Evolutionary conservation across 2,888 invertebrate species (phyloP), one percentile per base, ranked within the genome.

Genomic region (Drosophila atripex): DNA sequence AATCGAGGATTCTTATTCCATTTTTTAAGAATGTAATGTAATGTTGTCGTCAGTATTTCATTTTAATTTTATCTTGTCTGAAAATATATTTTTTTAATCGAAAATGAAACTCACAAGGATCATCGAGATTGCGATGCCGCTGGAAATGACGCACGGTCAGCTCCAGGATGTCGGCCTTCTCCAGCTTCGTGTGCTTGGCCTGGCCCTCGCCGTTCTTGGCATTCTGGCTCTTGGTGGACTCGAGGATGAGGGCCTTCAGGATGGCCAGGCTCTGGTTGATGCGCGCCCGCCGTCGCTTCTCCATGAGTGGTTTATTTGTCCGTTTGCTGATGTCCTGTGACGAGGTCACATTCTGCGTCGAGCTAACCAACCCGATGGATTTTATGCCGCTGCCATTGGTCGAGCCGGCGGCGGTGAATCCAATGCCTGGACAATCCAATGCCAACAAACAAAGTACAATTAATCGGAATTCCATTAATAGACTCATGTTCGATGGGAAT

Each of bases 111-210:
- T 82, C 79, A 89, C 93, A 92, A 60, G 93, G 93, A 76, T 93
- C 93, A 75, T 94, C 94, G 35, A 95, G 91, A 75, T 94, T 94
- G 74, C 95, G 93, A 89, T 95, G 95, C 76, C 95, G 91, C 90
- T 96, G 96, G 76, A 97, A 94, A 90, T 96, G 96, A 64, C 96
- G 93, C 52, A 97, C 96, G 1, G 96, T 96, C 90, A 96, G 93
- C 91, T 97, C 97, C 72, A 97, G 91, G 79, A 97, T 96, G 91
- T 97, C 97, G 14, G 91, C 91, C 90, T 97, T 97, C 91, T 97
- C 96, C 90, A 96, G 92, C 91, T 96, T 97, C 71, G 95, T 95
- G 89, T 96, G 96, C 88, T 95, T 95, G 12, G 95, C 90, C 75
- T 94, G 92, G 93, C 94, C 83, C 92, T 93, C 90, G 2, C 82